phyloP scores from a whole-genome alignment of 2,113 vertebrate genomes.

The Ceyx melanurus region DNA sequence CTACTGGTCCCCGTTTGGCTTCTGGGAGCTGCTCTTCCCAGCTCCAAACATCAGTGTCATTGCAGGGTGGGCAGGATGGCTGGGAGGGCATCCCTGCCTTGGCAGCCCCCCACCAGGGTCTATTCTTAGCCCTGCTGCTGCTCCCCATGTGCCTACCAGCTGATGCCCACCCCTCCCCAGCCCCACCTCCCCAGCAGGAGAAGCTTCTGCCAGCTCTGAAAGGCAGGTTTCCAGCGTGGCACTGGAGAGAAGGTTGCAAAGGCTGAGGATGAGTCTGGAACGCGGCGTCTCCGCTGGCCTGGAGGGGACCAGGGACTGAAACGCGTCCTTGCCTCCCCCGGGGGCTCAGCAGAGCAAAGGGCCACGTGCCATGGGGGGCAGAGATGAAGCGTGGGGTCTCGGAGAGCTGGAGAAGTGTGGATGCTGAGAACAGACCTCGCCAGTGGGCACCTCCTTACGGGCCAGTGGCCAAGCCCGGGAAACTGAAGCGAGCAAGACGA shows the following conservation, averaged over 20 bases:
- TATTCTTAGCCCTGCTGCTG: background rate
- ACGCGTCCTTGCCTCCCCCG: background rate
- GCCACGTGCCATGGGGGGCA: accelerated
- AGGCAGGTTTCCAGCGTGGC: background rate
- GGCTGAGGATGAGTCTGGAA: background rate
- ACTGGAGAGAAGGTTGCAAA: background rate
- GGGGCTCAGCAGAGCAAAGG: background rate
- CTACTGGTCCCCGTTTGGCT: background rate
- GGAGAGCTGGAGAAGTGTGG: background rate
- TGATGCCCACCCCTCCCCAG: too few relatives aligned
- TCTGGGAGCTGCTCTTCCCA: background rate
- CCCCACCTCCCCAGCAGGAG: background rate
- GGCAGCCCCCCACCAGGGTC: background rate
- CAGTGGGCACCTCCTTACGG: background rate
- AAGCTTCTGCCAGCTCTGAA: background rate
- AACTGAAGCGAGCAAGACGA: background rate
- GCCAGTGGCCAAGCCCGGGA: background rate
- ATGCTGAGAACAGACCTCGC: background rate
- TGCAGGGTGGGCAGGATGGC: background rate
- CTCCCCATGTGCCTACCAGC: background rate
- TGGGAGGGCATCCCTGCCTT: background rate
- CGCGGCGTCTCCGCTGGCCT: background rate
- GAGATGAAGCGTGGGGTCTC: background rate
- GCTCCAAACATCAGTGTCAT: background rate
- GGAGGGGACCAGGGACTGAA: background rate